A percentile compares a stretch with the other conserved stretches of the same genome.
These are phyloP conservation scores for Sigmodon hispidus DNA, from an alignment of 2,113 vertebrate genomes.

Conservation along the genomic window DNA sequence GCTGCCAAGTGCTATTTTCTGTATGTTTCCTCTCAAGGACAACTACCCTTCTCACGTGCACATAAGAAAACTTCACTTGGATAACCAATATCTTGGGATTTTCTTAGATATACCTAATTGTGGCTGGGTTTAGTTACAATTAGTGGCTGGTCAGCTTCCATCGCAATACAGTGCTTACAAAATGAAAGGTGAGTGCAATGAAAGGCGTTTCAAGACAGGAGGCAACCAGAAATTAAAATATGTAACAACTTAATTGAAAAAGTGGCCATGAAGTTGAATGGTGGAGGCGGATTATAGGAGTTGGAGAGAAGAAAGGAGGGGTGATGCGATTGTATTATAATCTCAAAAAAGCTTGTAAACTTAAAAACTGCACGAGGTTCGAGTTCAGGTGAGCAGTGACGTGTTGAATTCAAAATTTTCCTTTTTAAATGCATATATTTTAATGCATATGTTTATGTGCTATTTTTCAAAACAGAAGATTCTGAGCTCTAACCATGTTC, in stretches of 20 bases:
- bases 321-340: background rate
- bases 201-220: constrained; percentile 14
- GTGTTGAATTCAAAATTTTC: constrained; percentile 23
- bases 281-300: background rate
- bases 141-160: constrained; percentile 69
- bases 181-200: constrained; percentile 25
- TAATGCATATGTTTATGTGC: background rate
- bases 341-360: background rate
- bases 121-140: constrained; percentile 72
- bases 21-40: constrained; percentile 15
- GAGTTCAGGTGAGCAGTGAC: constrained; percentile 29
- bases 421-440: constrained; percentile 6
- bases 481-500: constrained; percentile 39
- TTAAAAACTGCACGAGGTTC: background rate
- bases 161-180: constrained; percentile 28
- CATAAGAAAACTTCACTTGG: constrained; percentile 68
- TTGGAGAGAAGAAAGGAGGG: background rate
- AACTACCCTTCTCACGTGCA: constrained; percentile 59
- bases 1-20: constrained; percentile 44
- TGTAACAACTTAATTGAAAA: background rate
- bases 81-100: constrained; percentile 75
- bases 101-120: constrained; percentile 66
- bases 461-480: constrained; percentile 60
- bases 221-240: constrained; percentile 19
- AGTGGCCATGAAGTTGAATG: background rate